Base-by-base conservation (phyloP, 2,888 invertebrate species). In the Melitaea athalia region DNA sequence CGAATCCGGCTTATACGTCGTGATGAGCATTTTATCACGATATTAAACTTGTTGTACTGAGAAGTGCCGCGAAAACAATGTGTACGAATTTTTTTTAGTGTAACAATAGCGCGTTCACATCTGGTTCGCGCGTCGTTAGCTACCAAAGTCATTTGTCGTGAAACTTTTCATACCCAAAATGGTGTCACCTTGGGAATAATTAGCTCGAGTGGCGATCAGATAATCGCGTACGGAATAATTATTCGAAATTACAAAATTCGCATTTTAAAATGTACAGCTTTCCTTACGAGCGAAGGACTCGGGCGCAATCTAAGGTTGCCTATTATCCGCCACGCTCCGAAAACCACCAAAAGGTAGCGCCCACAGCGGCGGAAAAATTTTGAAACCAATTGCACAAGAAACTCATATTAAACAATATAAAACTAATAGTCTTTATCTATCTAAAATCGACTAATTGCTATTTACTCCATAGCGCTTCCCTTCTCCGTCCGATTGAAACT, bases 311-410 rank as follows among this genome's bases (percentile, higher is more conserved):
- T 89, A 90, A 91, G 92, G 91, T 89, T 91, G 89, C 88, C 89
- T 89, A 89, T 91, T 89, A 89, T 85, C 83, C 89, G 92, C 90
- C 86, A 92, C 92, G 92, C 92, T 92, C 92, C 92, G 91, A 92
- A 92, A 91, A 92, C 73, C 91, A 92, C 83, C 86, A 87, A 92
- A 91, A 91, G 88, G 90, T 87, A 91, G 86, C 86, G 85, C 84
- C 74, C 86, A 86, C 85, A 87, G 84, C 85, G 82, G 88, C 88
- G 90, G 91, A 88, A 89, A 88, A 90, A 87, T 92, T 91, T 91
- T 91, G 90, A 88, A 92, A 92, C 85, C 75, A 75, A 77, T 92
- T 92, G 85, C 91, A 84, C 87, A 92, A 92, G 87, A 83, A 79
- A 82, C 82, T 87, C 88, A 87, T 91, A 91, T 89, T 89, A 88